A percentile compares a stretch with the other conserved stretches of the same genome.
These are phyloP conservation scores for Caenorhabditis latens DNA, from an alignment of 1,140 invertebrate species.

Conservation along the genomic window DNA sequence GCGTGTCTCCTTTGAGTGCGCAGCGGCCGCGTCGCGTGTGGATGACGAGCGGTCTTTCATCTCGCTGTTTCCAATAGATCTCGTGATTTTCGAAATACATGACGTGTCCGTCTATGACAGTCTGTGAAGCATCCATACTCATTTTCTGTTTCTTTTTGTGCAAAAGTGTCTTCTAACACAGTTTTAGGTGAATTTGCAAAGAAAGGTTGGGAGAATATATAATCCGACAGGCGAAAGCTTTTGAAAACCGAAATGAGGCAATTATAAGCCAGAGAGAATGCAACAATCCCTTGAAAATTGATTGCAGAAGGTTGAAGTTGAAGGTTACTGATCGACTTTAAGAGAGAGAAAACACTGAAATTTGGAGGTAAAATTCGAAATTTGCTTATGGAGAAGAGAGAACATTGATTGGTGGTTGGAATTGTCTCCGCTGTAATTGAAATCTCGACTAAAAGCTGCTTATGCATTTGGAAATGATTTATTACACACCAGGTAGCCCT, in stretches of 20 bases:
- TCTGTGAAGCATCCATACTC: neutral
- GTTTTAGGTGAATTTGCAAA: slow-evolving; percentile 33
- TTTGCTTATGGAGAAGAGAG: no score
- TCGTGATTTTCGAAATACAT: slow-evolving; percentile 49
- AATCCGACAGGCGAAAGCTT: neutral
- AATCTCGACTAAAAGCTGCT: no score
- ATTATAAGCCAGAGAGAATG: neutral
- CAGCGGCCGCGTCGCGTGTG: slow-evolving; percentile 7
- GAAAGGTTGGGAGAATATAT: slow-evolving; percentile 17
- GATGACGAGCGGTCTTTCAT: neutral
- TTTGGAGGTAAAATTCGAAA: slow-evolving; percentile 2
- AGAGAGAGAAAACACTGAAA: neutral
- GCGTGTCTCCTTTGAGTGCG: neutral
- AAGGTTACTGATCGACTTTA: neutral
- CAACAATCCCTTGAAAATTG: neutral
- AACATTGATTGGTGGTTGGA: neutral
- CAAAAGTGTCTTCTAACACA: slow-evolving; percentile 41
- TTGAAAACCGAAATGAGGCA: neutral
- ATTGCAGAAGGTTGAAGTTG: slow-evolving; percentile 7
- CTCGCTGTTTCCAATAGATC: neutral
- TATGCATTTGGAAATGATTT: no score
- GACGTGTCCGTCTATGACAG: neutral
- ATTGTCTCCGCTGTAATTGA: no score
- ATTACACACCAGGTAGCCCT: no score
- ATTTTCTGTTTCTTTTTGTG: slow-evolving; percentile 41